Conservation (phyloP, 37 sponge, comb jelly and placozoan species). For the Amphimedon queenslandica region DNA sequence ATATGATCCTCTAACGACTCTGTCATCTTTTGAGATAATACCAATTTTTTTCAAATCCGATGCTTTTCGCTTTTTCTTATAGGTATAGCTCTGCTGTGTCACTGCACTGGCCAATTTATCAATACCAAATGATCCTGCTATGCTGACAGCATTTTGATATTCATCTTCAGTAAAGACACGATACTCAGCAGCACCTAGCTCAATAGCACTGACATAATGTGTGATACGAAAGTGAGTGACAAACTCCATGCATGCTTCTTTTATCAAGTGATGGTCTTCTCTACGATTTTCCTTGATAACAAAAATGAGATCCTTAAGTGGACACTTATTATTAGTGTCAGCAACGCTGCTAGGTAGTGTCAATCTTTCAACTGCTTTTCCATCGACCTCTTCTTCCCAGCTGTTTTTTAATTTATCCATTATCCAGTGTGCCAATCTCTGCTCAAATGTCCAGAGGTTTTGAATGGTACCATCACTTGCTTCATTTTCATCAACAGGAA, state of each 20-base stretch:
- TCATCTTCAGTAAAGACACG: conserved; percentile 42
- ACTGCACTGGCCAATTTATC: conserved; percentile 21
- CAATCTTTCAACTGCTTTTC: too few species aligned
- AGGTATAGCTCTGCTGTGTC: not conserved
- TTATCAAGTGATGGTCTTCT: conserved; percentile 3
- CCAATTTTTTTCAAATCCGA: conserved; percentile 34
- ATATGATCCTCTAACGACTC: conserved; percentile 44
- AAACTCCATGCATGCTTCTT: conserved; percentile 25
- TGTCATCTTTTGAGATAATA: conserved; percentile 3
- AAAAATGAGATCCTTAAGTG: too few species aligned
- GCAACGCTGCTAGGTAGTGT: too few species aligned
- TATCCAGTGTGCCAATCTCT: conserved; percentile 43
- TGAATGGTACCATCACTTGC: too few species aligned
- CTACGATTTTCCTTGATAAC: too few species aligned
- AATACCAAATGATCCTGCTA: conserved; percentile 17
- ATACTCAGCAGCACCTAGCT: conserved; percentile 59
- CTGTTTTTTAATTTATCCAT: conserved; percentile 8
- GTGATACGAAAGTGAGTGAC: conserved; percentile 48
- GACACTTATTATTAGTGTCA: too few species aligned
- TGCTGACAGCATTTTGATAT: conserved; percentile 1
- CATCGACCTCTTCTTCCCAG: not conserved
- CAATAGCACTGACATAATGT: conserved; percentile 55
- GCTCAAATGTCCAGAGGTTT: conserved; percentile 10
- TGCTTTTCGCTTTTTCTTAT: conserved; percentile 13
- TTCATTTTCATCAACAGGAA: not conserved